Conservation (phyloP, 35 echinoderm and acorn worm species). For the Apostichopus parvimensis region DNA sequence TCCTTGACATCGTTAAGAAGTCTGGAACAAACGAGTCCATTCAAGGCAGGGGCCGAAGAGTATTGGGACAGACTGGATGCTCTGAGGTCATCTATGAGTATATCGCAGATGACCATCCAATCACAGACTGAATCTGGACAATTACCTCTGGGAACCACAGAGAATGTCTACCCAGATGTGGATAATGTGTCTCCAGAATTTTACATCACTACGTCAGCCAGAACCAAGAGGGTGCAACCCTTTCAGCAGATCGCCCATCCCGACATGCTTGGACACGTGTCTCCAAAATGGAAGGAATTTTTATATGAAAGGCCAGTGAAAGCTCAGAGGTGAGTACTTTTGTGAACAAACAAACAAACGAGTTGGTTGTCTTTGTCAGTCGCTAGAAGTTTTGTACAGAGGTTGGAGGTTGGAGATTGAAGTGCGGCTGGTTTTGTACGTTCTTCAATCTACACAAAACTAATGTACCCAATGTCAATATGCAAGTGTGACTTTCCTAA, state of each 20-base stretch:
- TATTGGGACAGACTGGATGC: slow-evolving; percentile 55
- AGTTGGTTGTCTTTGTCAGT: too few species aligned
- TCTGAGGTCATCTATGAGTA: slow-evolving; percentile 74
- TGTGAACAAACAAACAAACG: background rate
- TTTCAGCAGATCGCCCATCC: slow-evolving; percentile 77
- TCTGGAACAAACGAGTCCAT: slow-evolving; percentile 25
- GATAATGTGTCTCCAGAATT: slow-evolving; percentile 72
- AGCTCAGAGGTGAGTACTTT: slow-evolving; percentile 74
- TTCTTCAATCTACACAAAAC: background rate
- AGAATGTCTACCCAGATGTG: slow-evolving; percentile 52
- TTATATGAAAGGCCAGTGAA: slow-evolving; percentile 72
- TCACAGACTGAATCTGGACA: slow-evolving; percentile 47
- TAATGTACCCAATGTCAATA: background rate
- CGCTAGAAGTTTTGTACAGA: background rate
- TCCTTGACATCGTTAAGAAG: slow-evolving; percentile 66
- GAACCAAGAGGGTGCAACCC: slow-evolving; percentile 86
- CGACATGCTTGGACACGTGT: slow-evolving; percentile 74
- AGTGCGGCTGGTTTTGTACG: background rate
- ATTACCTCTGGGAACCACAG: background rate
- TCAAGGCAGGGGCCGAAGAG: slow-evolving; percentile 1
- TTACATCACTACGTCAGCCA: slow-evolving; percentile 62
- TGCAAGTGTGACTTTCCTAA: background rate
- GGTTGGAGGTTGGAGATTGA: background rate
- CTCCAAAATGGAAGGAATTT: slow-evolving; percentile 50
- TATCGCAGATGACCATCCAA: slow-evolving; percentile 76